These are phyloP conservation scores for Dorcus hopei DNA, from an alignment of 2,888 invertebrate species.

Conservation along the genomic window DNA sequence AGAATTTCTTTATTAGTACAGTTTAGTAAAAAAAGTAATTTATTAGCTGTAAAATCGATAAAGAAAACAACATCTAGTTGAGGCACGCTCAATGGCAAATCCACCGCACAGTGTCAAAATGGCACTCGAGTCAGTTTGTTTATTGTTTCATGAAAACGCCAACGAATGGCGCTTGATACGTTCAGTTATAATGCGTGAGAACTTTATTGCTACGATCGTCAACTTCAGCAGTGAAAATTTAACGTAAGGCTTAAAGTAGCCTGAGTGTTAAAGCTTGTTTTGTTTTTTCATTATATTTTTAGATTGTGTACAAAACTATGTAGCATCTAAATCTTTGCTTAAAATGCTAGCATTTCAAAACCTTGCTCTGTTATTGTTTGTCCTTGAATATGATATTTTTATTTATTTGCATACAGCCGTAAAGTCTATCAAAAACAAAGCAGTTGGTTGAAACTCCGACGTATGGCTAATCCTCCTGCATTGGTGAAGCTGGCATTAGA, in stretches of 20 bases:
- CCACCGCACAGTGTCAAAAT: slow-evolving; percentile 90
- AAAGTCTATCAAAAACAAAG: slow-evolving; percentile 98
- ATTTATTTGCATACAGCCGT: slow-evolving; percentile 67
- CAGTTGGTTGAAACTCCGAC: slow-evolving; percentile 98
- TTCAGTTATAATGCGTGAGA: slow-evolving; percentile 88
- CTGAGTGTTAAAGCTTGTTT: slow-evolving; percentile 13
- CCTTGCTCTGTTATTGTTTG: slow-evolving; percentile 1
- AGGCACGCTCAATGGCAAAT: slow-evolving; percentile 91
- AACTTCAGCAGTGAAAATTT: slow-evolving; percentile 92
- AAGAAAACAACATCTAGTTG: slow-evolving; percentile 94
- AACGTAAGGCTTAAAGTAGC: slow-evolving; percentile 65
- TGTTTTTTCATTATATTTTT: slow-evolving; percentile 1
- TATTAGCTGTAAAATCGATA: slow-evolving; percentile 85
- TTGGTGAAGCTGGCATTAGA: slow-evolving; percentile 97
- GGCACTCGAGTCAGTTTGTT: slow-evolving; percentile 92
- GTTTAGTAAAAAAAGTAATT: background rate
- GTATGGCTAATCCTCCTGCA: slow-evolving; percentile 96
- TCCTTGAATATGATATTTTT: slow-evolving; percentile 1
- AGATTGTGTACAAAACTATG: background rate
- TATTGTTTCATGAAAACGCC: slow-evolving; percentile 85
- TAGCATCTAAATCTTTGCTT: background rate
- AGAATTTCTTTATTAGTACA: background rate
- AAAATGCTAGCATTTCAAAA: background rate
- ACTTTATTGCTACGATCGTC: slow-evolving; percentile 91
- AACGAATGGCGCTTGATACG: slow-evolving; percentile 93